Percentiles rank a stretch among this genome's conserved stretches.
Evolutionary conservation across 2,888 invertebrate species (phyloP).

Genomic region (Helicoverpa assulta): DNA sequence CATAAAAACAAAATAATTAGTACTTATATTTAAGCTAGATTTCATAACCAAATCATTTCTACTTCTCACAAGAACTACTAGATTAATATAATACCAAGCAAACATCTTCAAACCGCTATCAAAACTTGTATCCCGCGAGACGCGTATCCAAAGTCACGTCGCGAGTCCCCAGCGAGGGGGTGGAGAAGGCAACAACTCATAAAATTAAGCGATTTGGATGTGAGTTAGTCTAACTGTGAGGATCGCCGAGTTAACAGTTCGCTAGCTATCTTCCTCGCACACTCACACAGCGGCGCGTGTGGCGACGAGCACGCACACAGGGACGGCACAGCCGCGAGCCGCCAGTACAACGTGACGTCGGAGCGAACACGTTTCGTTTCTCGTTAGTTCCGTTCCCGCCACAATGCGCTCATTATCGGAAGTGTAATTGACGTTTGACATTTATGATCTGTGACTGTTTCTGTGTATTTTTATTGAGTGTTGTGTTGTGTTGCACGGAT

Average conservation of each 20-base stretch:
- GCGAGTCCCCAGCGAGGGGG: conserved; percentile 80
- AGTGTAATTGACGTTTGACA: conserved; percentile 67
- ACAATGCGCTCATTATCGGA: conserved; percentile 62
- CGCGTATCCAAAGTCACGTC: conserved; percentile 78
- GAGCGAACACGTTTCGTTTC: conserved; percentile 58
- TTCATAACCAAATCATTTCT: too few relatives aligned
- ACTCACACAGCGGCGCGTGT: conserved; percentile 69
- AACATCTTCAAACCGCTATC: conserved; percentile 24
- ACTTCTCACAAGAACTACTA: background rate
- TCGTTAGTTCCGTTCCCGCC: conserved; percentile 62
- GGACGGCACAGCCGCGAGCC: conserved; percentile 44
- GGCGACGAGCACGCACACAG: conserved; percentile 50
- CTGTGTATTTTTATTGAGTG: conserved; percentile 59
- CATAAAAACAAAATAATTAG: too few relatives aligned
- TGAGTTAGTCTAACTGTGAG: conserved; percentile 90
- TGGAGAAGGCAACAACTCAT: conserved; percentile 91
- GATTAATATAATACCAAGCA: conserved; percentile 31
- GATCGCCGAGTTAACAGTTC: conserved; percentile 87
- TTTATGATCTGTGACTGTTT: conserved; percentile 62
- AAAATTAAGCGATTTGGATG: conserved; percentile 91
- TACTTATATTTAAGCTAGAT: too few relatives aligned
- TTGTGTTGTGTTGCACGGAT: conserved; percentile 60
- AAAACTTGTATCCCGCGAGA: conserved; percentile 43
- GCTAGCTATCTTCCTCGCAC: conserved; percentile 81
- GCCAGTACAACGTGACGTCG: conserved; percentile 64